Conservation (phyloP, 1,140 invertebrate genomes). For the Aphelinus atriplicis region DNA sequence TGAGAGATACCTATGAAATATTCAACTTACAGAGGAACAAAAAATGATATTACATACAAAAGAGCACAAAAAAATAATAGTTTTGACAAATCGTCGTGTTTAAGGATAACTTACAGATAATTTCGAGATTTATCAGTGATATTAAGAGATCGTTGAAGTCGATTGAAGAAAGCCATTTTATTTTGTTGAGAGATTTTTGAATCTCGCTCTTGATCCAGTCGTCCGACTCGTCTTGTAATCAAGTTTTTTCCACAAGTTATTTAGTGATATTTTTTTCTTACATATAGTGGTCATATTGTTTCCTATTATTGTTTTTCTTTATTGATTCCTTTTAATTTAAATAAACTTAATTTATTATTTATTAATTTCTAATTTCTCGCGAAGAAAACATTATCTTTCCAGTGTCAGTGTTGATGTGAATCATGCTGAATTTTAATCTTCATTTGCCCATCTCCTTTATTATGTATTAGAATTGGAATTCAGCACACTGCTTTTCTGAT, state of each 20-base stretch:
- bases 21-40: too few species aligned
- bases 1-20: too few species aligned
- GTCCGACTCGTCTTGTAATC: conserved; percentile 46
- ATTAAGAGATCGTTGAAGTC: conserved; percentile 37
- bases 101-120: conserved; percentile 3
- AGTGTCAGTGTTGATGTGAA: too few species aligned
- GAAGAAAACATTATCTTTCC: too few species aligned
- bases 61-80: conserved; percentile 19
- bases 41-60: too few species aligned
- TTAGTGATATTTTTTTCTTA: conserved; percentile 34
- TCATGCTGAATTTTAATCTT: too few species aligned
- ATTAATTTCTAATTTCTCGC: too few species aligned
- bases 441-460: too few species aligned
- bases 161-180: conserved; percentile 14
- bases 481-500: conserved; percentile 42
- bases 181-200: conserved; percentile 45
- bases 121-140: conserved; percentile 28
- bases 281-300: conserved; percentile 18
- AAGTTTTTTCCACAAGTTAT: conserved; percentile 46
- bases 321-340: neutral
- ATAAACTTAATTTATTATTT: too few species aligned
- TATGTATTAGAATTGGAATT: too few species aligned
- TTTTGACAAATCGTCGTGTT: conserved; percentile 23
- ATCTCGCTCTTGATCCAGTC: neutral
- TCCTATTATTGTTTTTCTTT: conserved; percentile 13